Conservation (phyloP, 2,113 vertebrate species). For the Campylorhamphus procurvoides region DNA sequence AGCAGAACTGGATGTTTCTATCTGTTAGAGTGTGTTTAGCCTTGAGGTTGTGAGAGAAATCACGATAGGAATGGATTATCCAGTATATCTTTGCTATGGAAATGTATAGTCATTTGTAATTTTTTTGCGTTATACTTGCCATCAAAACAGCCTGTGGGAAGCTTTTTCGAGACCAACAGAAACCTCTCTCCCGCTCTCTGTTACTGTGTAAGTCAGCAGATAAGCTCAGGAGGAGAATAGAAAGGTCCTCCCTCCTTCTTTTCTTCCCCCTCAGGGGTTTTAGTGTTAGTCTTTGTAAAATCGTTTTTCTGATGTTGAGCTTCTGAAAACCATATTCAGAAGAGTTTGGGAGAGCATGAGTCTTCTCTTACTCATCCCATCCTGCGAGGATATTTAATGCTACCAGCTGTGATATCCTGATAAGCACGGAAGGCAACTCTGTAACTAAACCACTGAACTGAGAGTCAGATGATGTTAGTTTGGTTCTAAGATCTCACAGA, state of each 20-base stretch:
- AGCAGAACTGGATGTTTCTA: background rate
- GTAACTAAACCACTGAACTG: background rate
- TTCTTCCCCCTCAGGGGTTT: background rate
- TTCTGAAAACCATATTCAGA: slow-evolving; percentile 35
- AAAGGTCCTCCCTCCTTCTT: background rate
- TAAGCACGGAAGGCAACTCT: background rate
- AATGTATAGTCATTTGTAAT: slow-evolving; percentile 31
- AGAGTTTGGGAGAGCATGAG: background rate
- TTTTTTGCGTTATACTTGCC: background rate
- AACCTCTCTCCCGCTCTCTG: background rate
- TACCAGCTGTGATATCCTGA: background rate
- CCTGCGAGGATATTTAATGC: background rate
- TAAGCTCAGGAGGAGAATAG: slow-evolving; percentile 42
- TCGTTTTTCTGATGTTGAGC: slow-evolving; percentile 33
- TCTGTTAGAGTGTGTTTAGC: background rate
- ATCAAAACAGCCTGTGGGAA: slow-evolving; percentile 59
- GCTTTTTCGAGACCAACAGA: background rate
- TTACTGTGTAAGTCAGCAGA: slow-evolving; percentile 29
- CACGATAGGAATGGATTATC: slow-evolving; percentile 23
- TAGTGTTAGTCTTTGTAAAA: slow-evolving; percentile 48
- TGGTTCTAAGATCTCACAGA: background rate
- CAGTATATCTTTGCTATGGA: slow-evolving; percentile 53
- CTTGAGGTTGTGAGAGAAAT: slow-evolving; percentile 10
- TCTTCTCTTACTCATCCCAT: background rate
- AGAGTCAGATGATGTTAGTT: background rate